Conservation (phyloP, 2,888 invertebrate genomes). For the Netelia melanura region DNA sequence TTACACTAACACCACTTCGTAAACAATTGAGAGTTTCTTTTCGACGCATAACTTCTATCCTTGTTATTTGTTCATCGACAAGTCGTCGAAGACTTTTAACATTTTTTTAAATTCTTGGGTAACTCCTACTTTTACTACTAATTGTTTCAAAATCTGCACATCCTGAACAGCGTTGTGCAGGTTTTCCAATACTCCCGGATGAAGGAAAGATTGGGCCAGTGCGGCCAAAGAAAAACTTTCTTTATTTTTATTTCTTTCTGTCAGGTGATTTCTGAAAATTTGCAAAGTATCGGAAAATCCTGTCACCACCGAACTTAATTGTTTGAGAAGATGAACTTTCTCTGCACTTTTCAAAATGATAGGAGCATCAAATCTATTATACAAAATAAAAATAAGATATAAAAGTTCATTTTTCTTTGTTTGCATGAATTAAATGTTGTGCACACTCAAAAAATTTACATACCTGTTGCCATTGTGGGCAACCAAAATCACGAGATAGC, state of each 20-base stretch:
- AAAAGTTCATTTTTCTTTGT: no score
- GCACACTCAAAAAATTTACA: no score
- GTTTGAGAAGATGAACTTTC: not conserved
- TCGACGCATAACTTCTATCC: not conserved
- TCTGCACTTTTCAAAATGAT: not conserved
- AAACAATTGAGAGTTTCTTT: conserved; percentile 24
- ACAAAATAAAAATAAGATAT: no score
- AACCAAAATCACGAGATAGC: conserved; percentile 10
- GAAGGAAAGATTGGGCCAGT: conserved; percentile 24
- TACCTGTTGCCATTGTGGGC: no score
- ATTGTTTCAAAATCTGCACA: conserved; percentile 37
- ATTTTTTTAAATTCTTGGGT: conserved; percentile 7
- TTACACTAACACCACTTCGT: conserved; percentile 10
- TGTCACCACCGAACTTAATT: conserved; percentile 9
- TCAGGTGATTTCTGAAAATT: conserved; percentile 40
- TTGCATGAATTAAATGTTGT: no score
- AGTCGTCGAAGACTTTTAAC: conserved; percentile 32
- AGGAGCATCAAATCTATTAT: not conserved
- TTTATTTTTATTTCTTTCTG: not conserved
- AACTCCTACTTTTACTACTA: conserved; percentile 33
- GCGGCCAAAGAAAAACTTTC: conserved; percentile 31
- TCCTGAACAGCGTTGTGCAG: conserved; percentile 52
- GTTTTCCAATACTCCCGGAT: conserved; percentile 23
- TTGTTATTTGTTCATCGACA: not conserved
- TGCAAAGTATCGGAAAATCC: conserved; percentile 43